Conservation (phyloP, 1,140 invertebrate genomes). For the Micrasema minimum region DNA sequence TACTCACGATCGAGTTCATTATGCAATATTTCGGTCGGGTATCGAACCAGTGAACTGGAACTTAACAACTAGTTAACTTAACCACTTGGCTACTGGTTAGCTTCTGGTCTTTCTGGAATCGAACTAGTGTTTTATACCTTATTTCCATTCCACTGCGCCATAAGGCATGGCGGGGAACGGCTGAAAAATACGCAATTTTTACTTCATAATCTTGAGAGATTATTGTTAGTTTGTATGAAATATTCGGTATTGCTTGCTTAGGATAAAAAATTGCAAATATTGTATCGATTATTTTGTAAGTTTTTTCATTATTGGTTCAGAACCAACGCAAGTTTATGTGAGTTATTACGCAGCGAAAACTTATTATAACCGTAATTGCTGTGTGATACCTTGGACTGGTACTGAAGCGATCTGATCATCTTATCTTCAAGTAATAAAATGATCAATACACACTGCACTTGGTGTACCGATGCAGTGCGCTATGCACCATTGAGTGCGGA, state of each 20-base stretch:
- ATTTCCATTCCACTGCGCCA: background rate
- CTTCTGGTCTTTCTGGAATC: background rate
- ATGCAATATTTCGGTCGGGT: background rate
- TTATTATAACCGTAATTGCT: too few relatives aligned
- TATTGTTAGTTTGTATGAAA: constrained; percentile 11
- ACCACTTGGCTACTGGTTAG: background rate
- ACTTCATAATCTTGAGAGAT: background rate
- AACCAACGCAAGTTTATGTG: too few relatives aligned
- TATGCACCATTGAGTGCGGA: too few relatives aligned
- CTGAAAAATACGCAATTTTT: background rate
- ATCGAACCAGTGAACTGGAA: constrained; percentile 15
- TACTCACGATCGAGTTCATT: constrained; percentile 19
- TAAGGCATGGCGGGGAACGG: background rate
- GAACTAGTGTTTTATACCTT: constrained; percentile 12
- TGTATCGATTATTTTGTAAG: background rate
- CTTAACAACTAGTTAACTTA: constrained; percentile 6
- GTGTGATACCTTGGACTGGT: too few relatives aligned
- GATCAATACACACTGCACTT: too few relatives aligned
- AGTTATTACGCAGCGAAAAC: too few relatives aligned
- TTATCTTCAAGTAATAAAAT: too few relatives aligned
- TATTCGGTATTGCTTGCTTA: background rate
- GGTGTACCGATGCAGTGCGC: too few relatives aligned
- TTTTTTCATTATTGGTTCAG: background rate
- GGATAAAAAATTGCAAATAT: background rate
- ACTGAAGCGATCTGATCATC: too few relatives aligned